A percentile compares a stretch with the other conserved stretches of the same genome.
Conservation (phyloP, 2,797 vertebrate genomes). For the Arctocebus calabarensis region DNA sequence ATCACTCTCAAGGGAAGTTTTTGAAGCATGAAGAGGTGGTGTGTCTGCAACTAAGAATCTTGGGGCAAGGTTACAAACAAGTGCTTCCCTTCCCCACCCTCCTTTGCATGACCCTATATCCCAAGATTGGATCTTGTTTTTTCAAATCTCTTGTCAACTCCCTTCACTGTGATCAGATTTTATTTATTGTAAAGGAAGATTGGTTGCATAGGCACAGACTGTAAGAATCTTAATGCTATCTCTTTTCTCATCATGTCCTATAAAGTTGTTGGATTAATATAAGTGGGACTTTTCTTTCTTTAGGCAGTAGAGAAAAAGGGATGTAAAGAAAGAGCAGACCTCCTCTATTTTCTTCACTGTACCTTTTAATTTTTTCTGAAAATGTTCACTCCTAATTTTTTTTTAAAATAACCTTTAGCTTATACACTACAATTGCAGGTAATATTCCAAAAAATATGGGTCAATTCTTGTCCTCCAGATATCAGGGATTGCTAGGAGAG, state of each 20-base stretch:
- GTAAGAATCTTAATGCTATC: neutral
- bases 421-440: neutral
- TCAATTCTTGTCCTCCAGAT: neutral
- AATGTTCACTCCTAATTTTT: neutral
- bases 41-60: neutral
- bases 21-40: neutral
- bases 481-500: neutral
- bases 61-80: neutral
- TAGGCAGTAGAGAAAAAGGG: neutral
- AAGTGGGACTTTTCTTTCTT: neutral
- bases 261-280: neutral
- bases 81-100: neutral
- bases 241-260: neutral
- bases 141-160: neutral
- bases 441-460: neutral
- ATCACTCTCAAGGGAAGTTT: conserved; percentile 17
- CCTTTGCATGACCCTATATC: neutral
- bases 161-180: neutral
- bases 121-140: neutral
- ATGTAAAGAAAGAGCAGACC: neutral
- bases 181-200: neutral
- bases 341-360: neutral
- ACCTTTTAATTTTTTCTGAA: conserved; percentile 23
- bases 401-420: neutral
- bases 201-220: neutral